Conservation (phyloP, 1,140 invertebrate species). For the Matsumurasca onukii region DNA sequence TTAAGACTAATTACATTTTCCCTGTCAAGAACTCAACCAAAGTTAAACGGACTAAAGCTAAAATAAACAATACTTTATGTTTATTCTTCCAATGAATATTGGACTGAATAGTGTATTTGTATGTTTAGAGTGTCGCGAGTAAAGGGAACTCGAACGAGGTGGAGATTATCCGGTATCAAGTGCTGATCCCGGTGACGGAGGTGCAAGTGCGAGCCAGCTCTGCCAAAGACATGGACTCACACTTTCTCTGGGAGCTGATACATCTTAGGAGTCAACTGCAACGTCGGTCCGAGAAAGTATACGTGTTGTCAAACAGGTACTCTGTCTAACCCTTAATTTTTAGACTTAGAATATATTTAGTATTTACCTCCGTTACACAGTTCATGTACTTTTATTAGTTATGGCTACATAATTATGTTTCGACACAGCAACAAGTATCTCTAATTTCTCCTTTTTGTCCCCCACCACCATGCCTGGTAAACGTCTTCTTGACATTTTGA, state of each 20-base stretch:
- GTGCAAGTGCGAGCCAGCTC: slow-evolving; percentile 92
- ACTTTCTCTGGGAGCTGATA: slow-evolving; percentile 96
- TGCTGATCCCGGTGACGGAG: slow-evolving; percentile 93
- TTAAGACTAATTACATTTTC: no score
- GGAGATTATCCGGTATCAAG: slow-evolving; percentile 94
- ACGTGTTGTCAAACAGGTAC: slow-evolving; percentile 93
- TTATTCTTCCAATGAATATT: no score
- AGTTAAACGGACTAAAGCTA: no score
- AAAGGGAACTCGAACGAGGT: slow-evolving; percentile 85
- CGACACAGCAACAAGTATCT: no score
- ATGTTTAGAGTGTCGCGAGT: slow-evolving; percentile 72
- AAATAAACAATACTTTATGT: no score
- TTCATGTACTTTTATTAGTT: no score
- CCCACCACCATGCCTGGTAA: no score
- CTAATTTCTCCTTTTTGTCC: no score
- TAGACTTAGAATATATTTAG: background rate
- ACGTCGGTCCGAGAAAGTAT: slow-evolving; percentile 92
- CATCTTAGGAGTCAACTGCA: slow-evolving; percentile 91
- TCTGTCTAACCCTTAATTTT: slow-evolving; percentile 25
- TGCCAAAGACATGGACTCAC: slow-evolving; percentile 89
- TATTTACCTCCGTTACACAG: background rate
- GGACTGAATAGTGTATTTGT: slow-evolving; percentile 28
- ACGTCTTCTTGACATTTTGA: no score
- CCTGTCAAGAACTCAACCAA: no score
- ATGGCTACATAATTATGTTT: no score